These are phyloP conservation scores for Oscheius sp. DNA, from an alignment of 1,140 invertebrate genomes.

Conservation along the genomic window DNA sequence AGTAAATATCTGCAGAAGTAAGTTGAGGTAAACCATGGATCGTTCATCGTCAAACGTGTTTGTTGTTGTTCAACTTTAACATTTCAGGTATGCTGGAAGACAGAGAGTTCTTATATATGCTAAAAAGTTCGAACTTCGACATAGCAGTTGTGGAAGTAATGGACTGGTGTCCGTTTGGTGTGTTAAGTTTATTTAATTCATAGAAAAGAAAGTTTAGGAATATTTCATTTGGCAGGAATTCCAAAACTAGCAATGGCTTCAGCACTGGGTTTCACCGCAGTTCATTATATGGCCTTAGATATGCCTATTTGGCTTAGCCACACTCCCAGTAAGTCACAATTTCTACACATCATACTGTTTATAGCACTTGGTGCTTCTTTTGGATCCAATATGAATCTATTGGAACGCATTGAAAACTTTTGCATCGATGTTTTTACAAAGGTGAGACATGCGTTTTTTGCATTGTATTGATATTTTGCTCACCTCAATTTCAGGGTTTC, in stretches of 20 bases:
- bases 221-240: background rate
- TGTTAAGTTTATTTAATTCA: background rate
- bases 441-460: background rate
- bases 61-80: background rate
- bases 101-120: background rate
- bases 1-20: background rate
- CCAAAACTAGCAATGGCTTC: background rate
- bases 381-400: background rate
- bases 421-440: background rate
- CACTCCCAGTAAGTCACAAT: too few relatives aligned
- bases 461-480: background rate
- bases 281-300: background rate
- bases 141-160: background rate
- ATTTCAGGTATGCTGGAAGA: background rate
- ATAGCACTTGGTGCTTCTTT: too few relatives aligned
- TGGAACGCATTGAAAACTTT: background rate
- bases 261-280: background rate
- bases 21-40: background rate
- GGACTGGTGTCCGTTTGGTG: background rate
- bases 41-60: background rate
- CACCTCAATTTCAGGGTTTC: background rate
- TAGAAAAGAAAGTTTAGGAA: background rate
- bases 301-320: too few relatives aligned
- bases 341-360: too few relatives aligned
- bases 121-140: background rate